A percentile compares a stretch with the other conserved stretches of the same genome.
Conservation (phyloP, 2,797 vertebrate genomes). For the Rhabdomys pumilio region DNA sequence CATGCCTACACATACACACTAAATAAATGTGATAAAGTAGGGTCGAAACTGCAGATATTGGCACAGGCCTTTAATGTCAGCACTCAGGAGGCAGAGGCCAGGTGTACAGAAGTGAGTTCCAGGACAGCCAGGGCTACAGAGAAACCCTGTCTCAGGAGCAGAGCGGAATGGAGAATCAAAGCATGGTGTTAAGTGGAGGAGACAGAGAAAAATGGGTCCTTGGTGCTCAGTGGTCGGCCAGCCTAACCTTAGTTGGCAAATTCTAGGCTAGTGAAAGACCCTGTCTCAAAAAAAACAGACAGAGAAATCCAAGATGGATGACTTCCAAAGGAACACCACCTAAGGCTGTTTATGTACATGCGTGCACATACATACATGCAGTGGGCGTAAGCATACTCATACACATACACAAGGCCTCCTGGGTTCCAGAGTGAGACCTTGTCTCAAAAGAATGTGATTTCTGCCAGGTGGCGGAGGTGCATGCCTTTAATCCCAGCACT, state of each 20-base stretch:
- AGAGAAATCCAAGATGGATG: neutral
- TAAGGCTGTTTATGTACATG: neutral
- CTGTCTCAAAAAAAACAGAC: neutral
- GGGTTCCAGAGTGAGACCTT: neutral
- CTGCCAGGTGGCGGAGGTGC: neutral
- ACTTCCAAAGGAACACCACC: neutral
- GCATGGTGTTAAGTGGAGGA: neutral
- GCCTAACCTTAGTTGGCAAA: neutral
- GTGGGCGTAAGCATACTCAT: neutral
- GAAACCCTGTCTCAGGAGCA: neutral
- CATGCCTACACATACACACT: neutral
- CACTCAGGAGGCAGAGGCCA: neutral
- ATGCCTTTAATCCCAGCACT: neutral
- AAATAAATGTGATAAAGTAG: neutral
- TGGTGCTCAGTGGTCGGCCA: no score
- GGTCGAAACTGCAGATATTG: neutral
- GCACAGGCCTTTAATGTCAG: neutral
- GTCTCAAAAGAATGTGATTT: neutral
- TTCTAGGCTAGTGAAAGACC: neutral
- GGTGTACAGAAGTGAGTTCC: neutral
- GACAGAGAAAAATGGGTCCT: neutral
- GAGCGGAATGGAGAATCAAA: rapidly evolving
- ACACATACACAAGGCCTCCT: neutral
- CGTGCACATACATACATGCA: neutral
- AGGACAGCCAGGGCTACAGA: neutral